A percentile compares a stretch with the other conserved stretches of the same genome.
phyloP scores from a whole-genome alignment of 1,140 invertebrate species.

The Nilaparvata lugens region DNA sequence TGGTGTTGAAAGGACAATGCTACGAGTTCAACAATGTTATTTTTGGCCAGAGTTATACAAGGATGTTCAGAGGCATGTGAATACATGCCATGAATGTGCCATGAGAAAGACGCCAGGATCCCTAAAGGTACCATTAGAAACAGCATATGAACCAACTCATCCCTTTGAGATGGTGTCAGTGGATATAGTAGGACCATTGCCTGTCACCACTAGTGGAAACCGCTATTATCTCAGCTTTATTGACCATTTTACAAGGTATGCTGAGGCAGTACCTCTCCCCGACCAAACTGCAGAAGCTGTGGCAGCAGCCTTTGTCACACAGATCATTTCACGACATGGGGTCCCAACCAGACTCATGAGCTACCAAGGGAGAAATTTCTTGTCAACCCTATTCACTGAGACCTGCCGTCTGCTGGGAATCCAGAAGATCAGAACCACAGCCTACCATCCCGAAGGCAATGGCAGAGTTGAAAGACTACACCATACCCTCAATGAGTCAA shows the following conservation, averaged over 20 bases:
- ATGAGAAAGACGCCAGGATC: too few species aligned
- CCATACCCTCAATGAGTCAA: neutral
- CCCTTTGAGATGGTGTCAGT: neutral
- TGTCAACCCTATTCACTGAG: conserved; percentile 12
- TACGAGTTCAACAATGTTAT: too few species aligned
- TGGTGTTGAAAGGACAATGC: too few species aligned
- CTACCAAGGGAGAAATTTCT: conserved; percentile 25
- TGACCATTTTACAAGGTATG: conserved; percentile 28
- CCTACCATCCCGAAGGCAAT: conserved; percentile 1
- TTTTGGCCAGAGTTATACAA: too few species aligned
- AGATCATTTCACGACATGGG: conserved; percentile 25
- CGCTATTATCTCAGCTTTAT: conserved; percentile 27
- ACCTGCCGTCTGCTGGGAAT: conserved; percentile 12
- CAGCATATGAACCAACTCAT: too few species aligned
- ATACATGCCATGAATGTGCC: too few species aligned
- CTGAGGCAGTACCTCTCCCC: conserved; percentile 23
- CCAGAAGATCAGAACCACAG: conserved; percentile 5
- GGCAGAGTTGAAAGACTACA: neutral
- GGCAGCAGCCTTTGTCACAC: conserved; percentile 19
- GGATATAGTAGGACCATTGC: conserved; percentile 26
- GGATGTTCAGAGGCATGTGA: too few species aligned
- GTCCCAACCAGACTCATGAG: conserved; percentile 21
- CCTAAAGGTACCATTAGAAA: too few species aligned
- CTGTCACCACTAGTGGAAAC: conserved; percentile 23
- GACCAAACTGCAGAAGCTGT: conserved; percentile 26